Evolutionary conservation across 1,140 invertebrate species (phyloP).

Genomic region (Ceratitis capitata): DNA sequence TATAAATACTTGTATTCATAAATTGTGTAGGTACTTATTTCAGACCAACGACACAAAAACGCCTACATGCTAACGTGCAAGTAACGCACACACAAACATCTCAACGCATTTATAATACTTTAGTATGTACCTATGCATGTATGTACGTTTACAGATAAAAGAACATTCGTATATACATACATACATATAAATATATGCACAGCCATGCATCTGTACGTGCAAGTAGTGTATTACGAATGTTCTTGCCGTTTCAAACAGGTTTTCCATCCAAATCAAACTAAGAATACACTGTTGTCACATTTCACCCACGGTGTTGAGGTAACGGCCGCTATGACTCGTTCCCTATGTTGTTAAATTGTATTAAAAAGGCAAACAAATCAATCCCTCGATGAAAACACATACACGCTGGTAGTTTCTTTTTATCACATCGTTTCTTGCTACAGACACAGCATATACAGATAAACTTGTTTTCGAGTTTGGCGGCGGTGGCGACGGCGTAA

Average conservation of each 20-base stretch:
- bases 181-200: not conserved
- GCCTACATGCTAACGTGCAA: not conserved
- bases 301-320: not conserved
- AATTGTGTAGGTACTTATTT: constrained; percentile 9
- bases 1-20: not conserved
- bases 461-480: constrained; percentile 35
- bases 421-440: constrained; percentile 5
- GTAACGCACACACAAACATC: not conserved
- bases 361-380: constrained; percentile 41
- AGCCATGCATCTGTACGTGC: not conserved
- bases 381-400: constrained; percentile 36
- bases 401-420: constrained; percentile 21
- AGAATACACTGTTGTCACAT: constrained; percentile 24
- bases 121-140: not conserved
- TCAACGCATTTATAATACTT: not conserved
- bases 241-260: constrained; percentile 33
- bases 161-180: not conserved
- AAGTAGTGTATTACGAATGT: constrained; percentile 20
- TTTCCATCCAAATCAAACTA: constrained; percentile 12
- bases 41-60: constrained; percentile 30
- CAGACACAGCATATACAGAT: constrained; percentile 22
- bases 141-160: not conserved
- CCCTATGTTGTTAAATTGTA: constrained; percentile 25
- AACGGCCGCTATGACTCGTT: constrained; percentile 18
- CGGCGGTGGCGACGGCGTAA: constrained; percentile 9